Evolutionary conservation across 1,140 invertebrate genomes (phyloP).

Genomic region (Drosophila subobscura): DNA sequence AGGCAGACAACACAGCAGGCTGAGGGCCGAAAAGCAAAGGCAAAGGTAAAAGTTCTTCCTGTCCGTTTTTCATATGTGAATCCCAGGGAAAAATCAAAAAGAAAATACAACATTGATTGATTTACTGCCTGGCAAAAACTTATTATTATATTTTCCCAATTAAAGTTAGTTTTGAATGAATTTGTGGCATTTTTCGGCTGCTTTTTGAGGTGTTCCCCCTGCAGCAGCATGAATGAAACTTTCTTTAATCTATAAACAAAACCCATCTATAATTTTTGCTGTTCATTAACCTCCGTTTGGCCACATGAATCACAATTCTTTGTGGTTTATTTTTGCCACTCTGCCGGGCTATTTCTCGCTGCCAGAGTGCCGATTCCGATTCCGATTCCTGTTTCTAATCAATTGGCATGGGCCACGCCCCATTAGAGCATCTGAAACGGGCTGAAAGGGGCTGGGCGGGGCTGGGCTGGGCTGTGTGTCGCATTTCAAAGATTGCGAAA

Average conservation of each 20-base stretch:
- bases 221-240: too few relatives aligned
- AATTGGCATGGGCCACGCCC: constrained; percentile 15
- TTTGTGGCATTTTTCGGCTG: background rate
- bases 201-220: too few relatives aligned
- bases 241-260: constrained; percentile 2
- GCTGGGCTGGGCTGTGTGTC: constrained; percentile 8
- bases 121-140: constrained; percentile 27
- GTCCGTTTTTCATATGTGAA: background rate
- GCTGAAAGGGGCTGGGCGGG: background rate
- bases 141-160: constrained; percentile 14
- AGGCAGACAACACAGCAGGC: constrained; percentile 23
- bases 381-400: constrained; percentile 24
- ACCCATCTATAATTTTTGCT: constrained; percentile 24
- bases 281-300: constrained; percentile 35
- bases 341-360: too few relatives aligned
- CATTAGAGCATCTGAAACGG: constrained; percentile 1
- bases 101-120: constrained; percentile 48
- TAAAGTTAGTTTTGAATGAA: constrained; percentile 11
- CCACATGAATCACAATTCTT: constrained; percentile 35
- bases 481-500: constrained; percentile 66
- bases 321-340: constrained; percentile 23
- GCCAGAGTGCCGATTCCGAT: background rate
- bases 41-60: constrained; percentile 26
- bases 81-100: constrained; percentile 29
- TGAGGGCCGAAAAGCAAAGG: constrained; percentile 8